Conservation (phyloP, 2,888 invertebrate genomes). For the Adineta ricciae region DNA sequence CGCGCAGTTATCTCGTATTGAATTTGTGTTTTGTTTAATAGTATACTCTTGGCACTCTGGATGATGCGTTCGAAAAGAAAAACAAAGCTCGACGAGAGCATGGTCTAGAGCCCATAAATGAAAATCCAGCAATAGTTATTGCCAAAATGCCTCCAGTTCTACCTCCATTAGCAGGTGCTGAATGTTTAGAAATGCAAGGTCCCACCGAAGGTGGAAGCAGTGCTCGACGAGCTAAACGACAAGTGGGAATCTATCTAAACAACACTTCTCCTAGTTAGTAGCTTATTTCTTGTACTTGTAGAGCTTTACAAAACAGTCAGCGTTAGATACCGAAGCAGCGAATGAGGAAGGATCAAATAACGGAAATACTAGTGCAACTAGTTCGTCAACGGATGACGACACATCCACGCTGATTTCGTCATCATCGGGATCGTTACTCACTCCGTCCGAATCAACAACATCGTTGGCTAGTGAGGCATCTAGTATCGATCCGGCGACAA, state of each 20-base stretch:
- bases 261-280: neutral
- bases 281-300: neutral
- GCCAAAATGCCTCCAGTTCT: constrained; percentile 53
- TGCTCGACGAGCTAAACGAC: constrained; percentile 21
- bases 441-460: neutral
- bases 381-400: constrained; percentile 14
- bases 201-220: neutral
- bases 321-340: neutral
- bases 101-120: constrained; percentile 66
- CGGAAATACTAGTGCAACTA: neutral
- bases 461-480: constrained; percentile 4
- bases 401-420: neutral
- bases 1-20: neutral
- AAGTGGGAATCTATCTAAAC: neutral
- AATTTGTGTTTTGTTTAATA: neutral
- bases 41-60: neutral
- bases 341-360: neutral
- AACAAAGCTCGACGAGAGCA: constrained; percentile 54
- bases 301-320: constrained; percentile 18
- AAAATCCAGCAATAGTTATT: constrained; percentile 88
- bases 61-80: constrained; percentile 63
- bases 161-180: constrained; percentile 50
- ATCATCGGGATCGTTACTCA: constrained; percentile 6
- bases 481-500: neutral
- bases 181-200: constrained; percentile 34